phyloP scores from a whole-genome alignment of 2,888 invertebrate species.

The Trissoscelio sp. region DNA sequence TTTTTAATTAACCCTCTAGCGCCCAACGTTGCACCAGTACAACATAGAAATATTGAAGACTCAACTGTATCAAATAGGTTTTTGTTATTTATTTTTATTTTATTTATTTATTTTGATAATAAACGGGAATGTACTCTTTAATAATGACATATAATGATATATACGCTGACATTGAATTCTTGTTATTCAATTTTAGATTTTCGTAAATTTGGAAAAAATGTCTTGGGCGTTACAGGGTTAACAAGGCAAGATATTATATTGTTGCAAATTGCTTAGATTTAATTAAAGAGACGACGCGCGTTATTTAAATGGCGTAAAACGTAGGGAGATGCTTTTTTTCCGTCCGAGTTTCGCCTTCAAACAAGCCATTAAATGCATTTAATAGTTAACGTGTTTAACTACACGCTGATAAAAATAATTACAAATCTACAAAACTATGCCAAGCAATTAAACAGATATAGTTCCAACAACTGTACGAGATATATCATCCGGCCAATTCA shows the following conservation, averaged over 20 bases:
- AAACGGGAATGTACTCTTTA: too few relatives aligned
- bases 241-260: background rate
- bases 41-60: too few relatives aligned
- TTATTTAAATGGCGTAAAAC: background rate
- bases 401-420: slow-evolving; percentile 38
- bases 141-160: too few relatives aligned
- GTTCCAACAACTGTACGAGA: slow-evolving; percentile 33
- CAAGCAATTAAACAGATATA: slow-evolving; percentile 44
- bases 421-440: slow-evolving; percentile 38
- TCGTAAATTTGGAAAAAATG: too few relatives aligned
- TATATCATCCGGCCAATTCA: slow-evolving; percentile 35
- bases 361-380: slow-evolving; percentile 12
- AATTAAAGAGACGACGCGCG: slow-evolving; percentile 2
- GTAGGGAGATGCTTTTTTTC: slow-evolving; percentile 2
- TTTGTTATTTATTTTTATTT: too few relatives aligned
- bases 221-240: too few relatives aligned
- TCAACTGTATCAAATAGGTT: too few relatives aligned
- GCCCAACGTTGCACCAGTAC: too few relatives aligned
- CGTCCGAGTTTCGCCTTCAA: background rate
- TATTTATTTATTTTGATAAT: too few relatives aligned
- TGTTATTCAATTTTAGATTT: too few relatives aligned
- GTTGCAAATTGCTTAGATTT: slow-evolving; percentile 10
- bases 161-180: too few relatives aligned
- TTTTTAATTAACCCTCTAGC: too few relatives aligned
- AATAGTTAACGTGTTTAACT: slow-evolving; percentile 21